Evolutionary conservation across 35 echinoderm and acorn worm species (phyloP), one percentile per base, ranked within the genome.

Genomic region (Heliocidaris tuberculata): DNA sequence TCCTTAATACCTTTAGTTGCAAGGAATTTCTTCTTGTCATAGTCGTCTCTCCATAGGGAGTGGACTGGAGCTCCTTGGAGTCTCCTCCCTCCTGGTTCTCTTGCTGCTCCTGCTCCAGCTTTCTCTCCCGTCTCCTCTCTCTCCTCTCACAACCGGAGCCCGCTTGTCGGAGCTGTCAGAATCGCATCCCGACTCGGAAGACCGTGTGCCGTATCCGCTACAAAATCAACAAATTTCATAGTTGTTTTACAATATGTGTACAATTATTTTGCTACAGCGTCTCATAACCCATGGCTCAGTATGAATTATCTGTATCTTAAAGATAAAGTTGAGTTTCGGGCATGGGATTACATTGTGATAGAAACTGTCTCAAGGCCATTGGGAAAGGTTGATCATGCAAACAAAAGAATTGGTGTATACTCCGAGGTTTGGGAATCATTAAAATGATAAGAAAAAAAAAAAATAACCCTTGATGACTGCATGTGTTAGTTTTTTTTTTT

Each of bases 1-100:
- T 10, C 10, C 27, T 48, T 7, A 48, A 92, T 70, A 99, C 97
- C 96, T 97, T 97, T 99, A 88, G 92, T 97, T 49, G 98, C 98
- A 49, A 97, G 35, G 8, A 99, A 60, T 95, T 99, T 99, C 94
- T 99, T 99, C 91, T 99, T 95, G 48, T 99, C 97, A 97, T 99
- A 99, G 92, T 96, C 95, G 9, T 97, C 48, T n/a, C n/a, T 86
- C 47, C 61, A 93, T 50, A 85, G 2, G 65, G 65, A 49, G 94
- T 59, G 31, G 96, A 96, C 35, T 88, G 59, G 7, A 32, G 54
- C 42, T 94, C 93, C 93, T 88, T 27, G 31, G 92, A 49, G 50
- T 96, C 93, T 15, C 90, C 90, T 86, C 93, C 47, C 12, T 97
- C 60, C 30, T 95, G 90, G 19, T 96, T 88, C 50, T 88, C 71